phyloP scores from a whole-genome alignment of 2,888 invertebrate genomes.

The Heteropelma amictum region DNA sequence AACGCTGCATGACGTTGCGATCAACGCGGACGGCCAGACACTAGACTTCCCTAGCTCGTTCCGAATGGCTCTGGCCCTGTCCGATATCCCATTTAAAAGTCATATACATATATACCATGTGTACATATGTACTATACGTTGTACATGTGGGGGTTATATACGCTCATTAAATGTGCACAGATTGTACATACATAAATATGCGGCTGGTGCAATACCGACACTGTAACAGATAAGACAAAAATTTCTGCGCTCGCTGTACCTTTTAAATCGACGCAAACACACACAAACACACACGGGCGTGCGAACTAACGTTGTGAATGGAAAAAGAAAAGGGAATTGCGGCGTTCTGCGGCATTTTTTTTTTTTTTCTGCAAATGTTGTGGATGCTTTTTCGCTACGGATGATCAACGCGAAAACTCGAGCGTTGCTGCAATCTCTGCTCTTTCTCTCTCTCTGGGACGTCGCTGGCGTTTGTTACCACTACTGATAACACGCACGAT shows the following conservation, averaged over 20 bases:
- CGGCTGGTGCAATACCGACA: not conserved
- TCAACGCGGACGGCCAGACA: conserved; percentile 48
- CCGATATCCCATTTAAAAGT: conserved; percentile 18
- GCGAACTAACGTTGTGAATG: not conserved
- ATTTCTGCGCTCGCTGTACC: no score
- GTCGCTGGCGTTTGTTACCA: no score
- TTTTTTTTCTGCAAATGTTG: no score
- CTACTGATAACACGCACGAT: conserved; percentile 20
- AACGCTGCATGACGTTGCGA: conserved; percentile 47
- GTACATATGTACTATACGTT: not conserved
- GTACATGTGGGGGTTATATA: no score
- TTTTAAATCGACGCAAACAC: no score
- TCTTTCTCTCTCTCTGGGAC: not conserved
- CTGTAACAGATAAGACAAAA: not conserved
- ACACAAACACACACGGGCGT: not conserved
- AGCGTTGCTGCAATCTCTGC: no score
- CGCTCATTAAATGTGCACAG: not conserved
- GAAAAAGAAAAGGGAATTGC: not conserved
- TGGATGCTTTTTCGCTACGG: not conserved
- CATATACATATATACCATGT: not conserved
- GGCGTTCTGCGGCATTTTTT: not conserved
- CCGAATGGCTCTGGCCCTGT: conserved; percentile 39
- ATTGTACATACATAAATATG: not conserved
- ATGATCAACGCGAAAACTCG: conserved; percentile 5
- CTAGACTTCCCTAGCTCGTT: conserved; percentile 29